Evolutionary conservation across 2,113 vertebrate genomes (phyloP).

Genomic region (Scolopax mira): DNA sequence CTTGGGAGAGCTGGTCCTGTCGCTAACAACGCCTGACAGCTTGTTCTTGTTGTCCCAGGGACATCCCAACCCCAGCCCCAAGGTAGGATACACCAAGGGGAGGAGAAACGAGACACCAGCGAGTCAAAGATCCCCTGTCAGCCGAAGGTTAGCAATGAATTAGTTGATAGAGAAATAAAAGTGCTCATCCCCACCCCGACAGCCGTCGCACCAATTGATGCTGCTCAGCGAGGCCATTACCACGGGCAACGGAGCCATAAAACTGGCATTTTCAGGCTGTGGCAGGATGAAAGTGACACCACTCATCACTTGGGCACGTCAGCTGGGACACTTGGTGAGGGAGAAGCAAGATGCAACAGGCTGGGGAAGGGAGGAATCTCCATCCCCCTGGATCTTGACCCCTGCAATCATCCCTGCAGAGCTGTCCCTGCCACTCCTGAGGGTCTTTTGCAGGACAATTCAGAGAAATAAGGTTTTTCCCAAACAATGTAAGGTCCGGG

Average conservation of each 20-base stretch:
- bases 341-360: not conserved
- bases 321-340: accelerated
- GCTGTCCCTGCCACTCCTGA: accelerated
- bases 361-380: not conserved
- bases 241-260: accelerated
- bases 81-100: not conserved
- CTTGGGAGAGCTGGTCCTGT: not conserved
- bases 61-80: accelerated
- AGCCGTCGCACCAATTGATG: accelerated
- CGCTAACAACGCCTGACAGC: not conserved
- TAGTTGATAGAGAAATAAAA: not conserved
- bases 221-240: not conserved
- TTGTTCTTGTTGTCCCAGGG: not conserved
- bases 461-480: not conserved
- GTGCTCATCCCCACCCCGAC: not conserved
- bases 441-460: not conserved
- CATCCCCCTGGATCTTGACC: accelerated
- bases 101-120: not conserved
- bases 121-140: accelerated
- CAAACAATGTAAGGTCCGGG: accelerated
- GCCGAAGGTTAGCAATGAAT: not conserved
- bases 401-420: not conserved
- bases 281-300: not conserved
- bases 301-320: not conserved
- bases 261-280: accelerated